Base-by-base conservation (phyloP, 2,888 invertebrate genomes). In the Ceramica pisi region DNA sequence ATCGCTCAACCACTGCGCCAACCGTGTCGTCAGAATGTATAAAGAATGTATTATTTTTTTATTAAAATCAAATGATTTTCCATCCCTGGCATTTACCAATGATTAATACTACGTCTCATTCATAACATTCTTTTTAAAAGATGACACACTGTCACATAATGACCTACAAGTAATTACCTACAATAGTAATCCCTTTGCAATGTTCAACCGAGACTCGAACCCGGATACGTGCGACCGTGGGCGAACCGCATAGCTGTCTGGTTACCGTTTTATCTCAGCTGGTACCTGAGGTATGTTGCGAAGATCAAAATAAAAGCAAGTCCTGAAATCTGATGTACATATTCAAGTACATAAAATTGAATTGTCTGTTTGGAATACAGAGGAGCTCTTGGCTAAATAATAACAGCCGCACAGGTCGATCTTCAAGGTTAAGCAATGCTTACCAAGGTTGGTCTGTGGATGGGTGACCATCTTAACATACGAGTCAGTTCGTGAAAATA, bases 151-250 rank as follows among this genome's bases (percentile, higher is more conserved):
- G 56, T 38, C 69, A n/a, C 9, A 46, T 16, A 0, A 14, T 26
- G 41, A n/a, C 9, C 48, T 35, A 23, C 26, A 35, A 21, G 55
- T 56, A 56, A 74, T 75, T 67, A 74, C 12, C 0, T 23, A 31
- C 6, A 1, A 12, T 53, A 53, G 10, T 59, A 55, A 65, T 19
- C 14, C 31, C 41, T 59, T 21, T 63, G 50, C 46, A 31, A 23
- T 75, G 48, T 21, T 46, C 50, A 14, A 41, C 60, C 0, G 1
- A 21, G 48, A 35, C 12, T 60, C 48, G 78, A 71, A 75, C 78
- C 75, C 78, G 75, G 75, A 75, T 63, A 63, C 59, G 2, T 1
- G 19, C 14, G 51, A 16, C 38, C 78, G 71, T 78, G 78, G 75
- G 75, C 62, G 75, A 56, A 53, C 77, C 59, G 9, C 75, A 75